A percentile compares a stretch with the other conserved stretches of the same genome.
These are phyloP conservation scores for Cyphomyrus discorhynchus DNA, from an alignment of 2,113 vertebrate species.

Conservation along the genomic window DNA sequence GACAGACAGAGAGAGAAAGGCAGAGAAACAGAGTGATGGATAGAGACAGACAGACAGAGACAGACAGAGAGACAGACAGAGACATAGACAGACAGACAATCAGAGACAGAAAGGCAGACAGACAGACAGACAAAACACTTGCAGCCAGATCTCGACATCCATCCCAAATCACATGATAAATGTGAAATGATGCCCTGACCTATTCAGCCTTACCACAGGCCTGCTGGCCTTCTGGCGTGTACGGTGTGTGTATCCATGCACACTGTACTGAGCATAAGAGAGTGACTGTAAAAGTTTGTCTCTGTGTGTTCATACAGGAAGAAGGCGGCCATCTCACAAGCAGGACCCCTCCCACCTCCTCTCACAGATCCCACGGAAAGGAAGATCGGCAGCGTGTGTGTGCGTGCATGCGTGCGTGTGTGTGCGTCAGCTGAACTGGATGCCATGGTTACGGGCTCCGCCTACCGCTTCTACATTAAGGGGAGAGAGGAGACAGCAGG, in stretches of 20 bases:
- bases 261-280: background rate
- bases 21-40: too few relatives aligned
- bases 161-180: background rate
- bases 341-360: background rate
- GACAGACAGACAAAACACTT: background rate
- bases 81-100: background rate
- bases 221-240: background rate
- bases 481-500: background rate
- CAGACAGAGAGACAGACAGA: background rate
- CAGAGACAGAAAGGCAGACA: background rate
- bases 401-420: background rate
- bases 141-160: background rate
- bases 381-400: background rate
- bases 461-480: background rate
- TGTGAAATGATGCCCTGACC: background rate
- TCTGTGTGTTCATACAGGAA: background rate
- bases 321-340: background rate
- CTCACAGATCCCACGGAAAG: background rate
- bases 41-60: too few relatives aligned
- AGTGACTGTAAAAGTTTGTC: background rate
- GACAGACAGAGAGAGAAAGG: background rate
- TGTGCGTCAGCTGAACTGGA: background rate
- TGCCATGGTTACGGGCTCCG: conserved; percentile 4
- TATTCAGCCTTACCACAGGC: background rate
- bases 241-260: background rate